Evolutionary conservation across 2,797 vertebrate genomes (phyloP), one percentile per base, ranked within the genome.

Genomic region (Sebastes elongatus): DNA sequence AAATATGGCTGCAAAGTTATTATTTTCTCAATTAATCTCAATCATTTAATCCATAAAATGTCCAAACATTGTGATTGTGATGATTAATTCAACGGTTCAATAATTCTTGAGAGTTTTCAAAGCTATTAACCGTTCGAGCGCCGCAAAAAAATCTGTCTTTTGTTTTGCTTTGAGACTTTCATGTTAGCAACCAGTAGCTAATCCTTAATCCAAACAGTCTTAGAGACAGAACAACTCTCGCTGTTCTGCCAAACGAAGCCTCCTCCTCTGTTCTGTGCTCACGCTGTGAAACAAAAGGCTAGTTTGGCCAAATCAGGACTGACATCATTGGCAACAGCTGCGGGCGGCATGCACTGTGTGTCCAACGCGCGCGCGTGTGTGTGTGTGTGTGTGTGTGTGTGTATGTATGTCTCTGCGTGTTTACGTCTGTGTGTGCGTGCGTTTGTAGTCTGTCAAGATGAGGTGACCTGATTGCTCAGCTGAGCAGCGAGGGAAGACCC

Each of bases 391-490:
- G 23, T 25, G 23, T 25, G 38, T 81, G 81, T 73, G 84, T 78
- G 74, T 46, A 72, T 85, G 82, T 81, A 80, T 57, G 75, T 81
- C n/a, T 68, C 23, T 67, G 86, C 28, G 80, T 89, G 90, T 86
- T 71, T 87, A 69, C 25, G 86, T 84, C 46, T 85, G 80, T 78
- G 85, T 78, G 78, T 61, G 76, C 30, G 83, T 85, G 82, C 87
- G 88, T 90, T 83, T 85, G 83, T 82, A 28, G 86, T 89, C 89
- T 93, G 92, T 94, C 93, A 94, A 94, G 91, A 93, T 83, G 92
- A 89, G 93, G 91, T 96, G 95, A 95, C 95, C 95, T 96, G 96
- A 96, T 96, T 96, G 94, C 95, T 96, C 95, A 96, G 94, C 95
- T 96, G 94, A 95, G 95, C 95, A 95, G 94, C 81, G 90, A 94